Evolutionary conservation across 2,888 invertebrate genomes (phyloP), one percentile per base, ranked within the genome.

Genomic region (Leucoma salicis): DNA sequence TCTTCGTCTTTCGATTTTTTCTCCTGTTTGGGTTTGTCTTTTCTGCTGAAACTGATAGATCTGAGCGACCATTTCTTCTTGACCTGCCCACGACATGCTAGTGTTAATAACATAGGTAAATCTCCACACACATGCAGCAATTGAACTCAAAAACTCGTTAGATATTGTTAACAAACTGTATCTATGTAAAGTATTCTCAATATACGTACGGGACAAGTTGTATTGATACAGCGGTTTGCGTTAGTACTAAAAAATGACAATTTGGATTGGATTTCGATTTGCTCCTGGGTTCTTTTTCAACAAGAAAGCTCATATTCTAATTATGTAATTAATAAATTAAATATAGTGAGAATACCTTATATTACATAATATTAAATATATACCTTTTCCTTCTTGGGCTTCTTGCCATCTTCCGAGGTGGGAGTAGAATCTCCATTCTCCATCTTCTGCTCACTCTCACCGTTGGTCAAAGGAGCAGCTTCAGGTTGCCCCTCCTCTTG

Each of bases 61-160:
- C 96, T 93, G 85, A 96, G 94, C 67, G 95, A 96, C 95, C 95
- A 96, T 91, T 96, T 96, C 92, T 95, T 96, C 92, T 95, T 96
- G 64, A 93, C 91, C 91, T 93, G 89, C 54, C 72, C 63, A 65
- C 63, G 63, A 76, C 68, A 74, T 74, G 69, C 66, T 60, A 39
- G 44, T 47, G 54, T 78, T 78, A 76, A 65, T 59, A 66, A 69
- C 57, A 53, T 59, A 29, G 43, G 49, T 46, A 61, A 48, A 58
- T 42, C 44, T 16, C 11, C 60, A 68, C 58, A 60, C 59, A 52
- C 74, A 74, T 74, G 74, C 70, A 51, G 40, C 31, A 40, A 29
- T 27, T 2, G 11, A n/a, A 29, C 10, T 13, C 14, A 12, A 29
- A 40, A 55, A 45, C 38, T 31, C 32, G 38, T 49, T 57, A 41